Percentiles rank a stretch among this genome's conserved stretches.
Conservation (phyloP, 1,140 invertebrate genomes). For the Forficula auricularia region DNA sequence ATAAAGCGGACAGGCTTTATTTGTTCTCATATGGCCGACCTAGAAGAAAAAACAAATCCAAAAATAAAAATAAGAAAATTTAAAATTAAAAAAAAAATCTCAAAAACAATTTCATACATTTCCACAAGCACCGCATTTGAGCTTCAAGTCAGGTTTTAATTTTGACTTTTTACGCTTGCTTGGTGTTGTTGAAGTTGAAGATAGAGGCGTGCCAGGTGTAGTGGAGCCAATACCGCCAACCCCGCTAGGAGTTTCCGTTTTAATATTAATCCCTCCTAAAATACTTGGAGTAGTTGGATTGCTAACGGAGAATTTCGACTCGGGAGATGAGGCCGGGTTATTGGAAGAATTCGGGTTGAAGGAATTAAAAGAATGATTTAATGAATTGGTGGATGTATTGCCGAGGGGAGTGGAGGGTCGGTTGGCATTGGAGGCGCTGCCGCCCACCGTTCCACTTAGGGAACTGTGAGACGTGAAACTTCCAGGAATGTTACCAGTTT, state of each 20-base stretch:
- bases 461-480: too few relatives aligned
- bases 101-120: conserved; percentile 37
- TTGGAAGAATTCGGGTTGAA: too few relatives aligned
- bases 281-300: too few relatives aligned
- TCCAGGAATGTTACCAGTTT: too few relatives aligned
- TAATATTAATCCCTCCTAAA: not conserved
- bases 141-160: conserved; percentile 73
- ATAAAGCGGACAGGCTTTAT: conserved; percentile 90
- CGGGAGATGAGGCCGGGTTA: too few relatives aligned
- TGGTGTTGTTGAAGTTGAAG: conserved; percentile 22
- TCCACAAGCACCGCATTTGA: conserved; percentile 92
- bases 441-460: too few relatives aligned
- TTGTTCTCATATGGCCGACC: conserved; percentile 72
- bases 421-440: too few relatives aligned
- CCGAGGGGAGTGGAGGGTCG: too few relatives aligned
- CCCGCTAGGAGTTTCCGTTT: conserved; percentile 19
- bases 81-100: not conserved
- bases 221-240: not conserved
- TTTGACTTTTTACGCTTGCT: conserved; percentile 54
- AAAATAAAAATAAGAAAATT: conserved; percentile 3
- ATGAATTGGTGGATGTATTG: too few relatives aligned
- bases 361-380: too few relatives aligned
- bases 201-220: too few relatives aligned
- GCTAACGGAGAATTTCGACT: too few relatives aligned
- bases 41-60: conserved; percentile 11